Evolutionary conservation across 2,113 vertebrate genomes (phyloP).

Genomic region (Lepisosteus osseus): DNA sequence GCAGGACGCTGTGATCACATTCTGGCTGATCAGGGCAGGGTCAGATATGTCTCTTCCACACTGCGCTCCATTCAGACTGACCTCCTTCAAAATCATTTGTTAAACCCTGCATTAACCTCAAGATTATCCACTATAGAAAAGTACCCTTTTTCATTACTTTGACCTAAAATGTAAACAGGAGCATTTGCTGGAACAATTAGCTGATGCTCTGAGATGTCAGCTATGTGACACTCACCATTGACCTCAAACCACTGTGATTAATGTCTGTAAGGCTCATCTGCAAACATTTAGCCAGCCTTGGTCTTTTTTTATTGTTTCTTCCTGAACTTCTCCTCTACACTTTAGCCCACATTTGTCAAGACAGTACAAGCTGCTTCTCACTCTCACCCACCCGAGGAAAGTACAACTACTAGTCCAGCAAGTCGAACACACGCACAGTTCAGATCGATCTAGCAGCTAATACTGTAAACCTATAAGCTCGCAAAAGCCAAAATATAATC

Average conservation of each 20-base stretch:
- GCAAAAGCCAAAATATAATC: too few relatives aligned
- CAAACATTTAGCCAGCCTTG: constrained; percentile 74
- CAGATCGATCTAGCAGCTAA: too few relatives aligned
- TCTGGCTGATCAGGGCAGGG: constrained; percentile 51
- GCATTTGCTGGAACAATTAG: constrained; percentile 30
- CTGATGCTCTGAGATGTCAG: constrained; percentile 44
- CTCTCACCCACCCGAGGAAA: too few relatives aligned
- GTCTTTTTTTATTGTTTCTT: constrained; percentile 21
- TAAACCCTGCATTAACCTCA: constrained; percentile 31
- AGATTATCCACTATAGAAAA: constrained; percentile 33
- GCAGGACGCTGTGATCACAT: constrained; percentile 48
- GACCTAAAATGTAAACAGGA: constrained; percentile 56
- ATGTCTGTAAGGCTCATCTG: constrained; percentile 68
- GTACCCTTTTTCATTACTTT: constrained; percentile 32
- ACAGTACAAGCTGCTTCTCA: too few relatives aligned
- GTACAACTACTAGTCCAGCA: too few relatives aligned
- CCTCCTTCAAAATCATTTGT: constrained; percentile 18
- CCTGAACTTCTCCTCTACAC: neutral
- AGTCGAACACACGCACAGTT: too few relatives aligned
- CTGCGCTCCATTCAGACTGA: neutral
- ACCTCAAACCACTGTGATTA: constrained; percentile 66
- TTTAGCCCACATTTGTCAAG: neutral
- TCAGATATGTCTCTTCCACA: neutral
- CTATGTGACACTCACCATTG: constrained; percentile 51
- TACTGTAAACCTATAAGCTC: too few relatives aligned